Evolutionary conservation across 2,888 invertebrate genomes (phyloP), one percentile per base, ranked within the genome.

Genomic region (Muschampia plurimacula): DNA sequence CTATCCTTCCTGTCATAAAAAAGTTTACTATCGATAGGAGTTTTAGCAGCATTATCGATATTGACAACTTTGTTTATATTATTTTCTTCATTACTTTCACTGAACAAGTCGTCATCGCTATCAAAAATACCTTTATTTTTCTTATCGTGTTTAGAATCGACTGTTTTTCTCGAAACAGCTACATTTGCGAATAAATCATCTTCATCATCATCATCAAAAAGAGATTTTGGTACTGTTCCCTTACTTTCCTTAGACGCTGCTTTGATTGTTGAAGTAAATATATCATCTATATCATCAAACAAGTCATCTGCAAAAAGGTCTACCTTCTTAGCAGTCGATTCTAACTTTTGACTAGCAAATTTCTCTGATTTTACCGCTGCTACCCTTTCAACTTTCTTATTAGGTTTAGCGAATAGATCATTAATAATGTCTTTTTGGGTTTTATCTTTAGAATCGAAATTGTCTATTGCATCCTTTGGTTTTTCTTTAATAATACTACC

Each of bases 251-350:
- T 82, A n/a, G 78, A 78, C 2, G 83, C 76, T 8, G 83, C 13
- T 63, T 81, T 79, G 82, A 89, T 78, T 55, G 86, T 84, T n/a
- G 82, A 85, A 75, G 82, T 85, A 75, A 93, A 93, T 63, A 93
- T 89, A 82, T 93, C 90, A 77, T 93, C 93, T 5, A 92, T 89
- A 77, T 94, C 93, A 85, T 93, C 94, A 77, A 94, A 94, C 67
- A 94, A 79, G 78, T 90, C 86, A 77, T 93, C 92, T 74, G 83
- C 89, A 63, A 93, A 92, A 5, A 91, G 74, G 82, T 93, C 91
- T 28, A 89, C 79, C 77, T 73, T 59, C 41, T 44, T 68, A 66
- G 36, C 22, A 57, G 65, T 7, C 15, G 39, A 75, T 65, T 93
- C 91, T 22, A 88, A 79, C 77, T 86, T 89, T 73, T 84, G 75